These are phyloP conservation scores for Dryoscopus gambensis DNA, from an alignment of 2,113 vertebrate genomes.

Conservation along the genomic window DNA sequence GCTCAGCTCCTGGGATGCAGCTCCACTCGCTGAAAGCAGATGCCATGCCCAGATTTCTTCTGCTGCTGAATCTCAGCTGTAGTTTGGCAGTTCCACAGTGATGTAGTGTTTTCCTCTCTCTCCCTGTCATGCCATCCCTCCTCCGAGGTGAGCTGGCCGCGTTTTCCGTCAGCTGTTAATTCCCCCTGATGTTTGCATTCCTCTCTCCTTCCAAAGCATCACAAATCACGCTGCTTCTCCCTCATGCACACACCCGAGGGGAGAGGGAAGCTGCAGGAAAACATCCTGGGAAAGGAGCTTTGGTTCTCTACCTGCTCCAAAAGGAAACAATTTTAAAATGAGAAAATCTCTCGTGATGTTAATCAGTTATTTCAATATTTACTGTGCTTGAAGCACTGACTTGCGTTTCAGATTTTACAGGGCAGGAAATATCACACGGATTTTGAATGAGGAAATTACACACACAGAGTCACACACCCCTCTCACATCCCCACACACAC, in stretches of 20 bases:
- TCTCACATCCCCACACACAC: background rate
- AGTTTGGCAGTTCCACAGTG: slow-evolving; percentile 20
- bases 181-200: slow-evolving; percentile 8
- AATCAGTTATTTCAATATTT: background rate
- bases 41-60: slow-evolving; percentile 24
- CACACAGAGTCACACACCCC: accelerated
- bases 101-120: slow-evolving; percentile 16
- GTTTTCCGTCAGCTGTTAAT: background rate
- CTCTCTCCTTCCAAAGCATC: background rate
- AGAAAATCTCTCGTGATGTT: background rate
- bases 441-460: background rate
- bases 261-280: background rate
- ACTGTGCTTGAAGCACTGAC: background rate
- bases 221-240: background rate
- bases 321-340: background rate
- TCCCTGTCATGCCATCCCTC: slow-evolving; percentile 17
- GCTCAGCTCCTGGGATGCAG: background rate
- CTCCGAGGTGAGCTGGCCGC: slow-evolving; percentile 21
- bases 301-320: background rate
- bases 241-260: background rate
- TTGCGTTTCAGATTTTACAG: background rate
- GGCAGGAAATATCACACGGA: background rate
- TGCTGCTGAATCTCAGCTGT: slow-evolving; percentile 45
- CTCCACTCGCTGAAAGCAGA: slow-evolving; percentile 28
- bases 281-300: background rate